These are phyloP conservation scores for Copidosoma floridanum DNA, from an alignment of 1,140 invertebrate genomes.

Conservation along the genomic window DNA sequence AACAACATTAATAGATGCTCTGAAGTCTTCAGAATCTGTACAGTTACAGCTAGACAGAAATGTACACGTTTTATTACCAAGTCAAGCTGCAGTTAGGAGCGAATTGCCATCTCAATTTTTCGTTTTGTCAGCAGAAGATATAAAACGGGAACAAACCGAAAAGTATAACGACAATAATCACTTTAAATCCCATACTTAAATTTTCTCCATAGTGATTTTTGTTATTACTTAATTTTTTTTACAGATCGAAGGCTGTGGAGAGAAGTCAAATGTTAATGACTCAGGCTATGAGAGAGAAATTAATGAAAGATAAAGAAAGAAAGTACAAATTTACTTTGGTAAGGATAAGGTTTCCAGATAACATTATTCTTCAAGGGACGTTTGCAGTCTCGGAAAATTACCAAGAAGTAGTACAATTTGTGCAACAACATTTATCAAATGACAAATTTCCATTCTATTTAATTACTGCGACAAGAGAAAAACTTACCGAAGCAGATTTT, in stretches of 20 bases:
- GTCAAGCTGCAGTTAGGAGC: constrained; percentile 65
- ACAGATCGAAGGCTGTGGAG: constrained; percentile 75
- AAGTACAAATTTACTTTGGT: constrained; percentile 85
- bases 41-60: constrained; percentile 81
- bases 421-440: constrained; percentile 69
- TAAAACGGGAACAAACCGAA: constrained; percentile 79
- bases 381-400: constrained; percentile 79
- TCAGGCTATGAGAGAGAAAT: constrained; percentile 89
- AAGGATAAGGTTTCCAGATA: constrained; percentile 84
- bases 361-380: constrained; percentile 80
- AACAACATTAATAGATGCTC: constrained; percentile 69
- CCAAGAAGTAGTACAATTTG: constrained; percentile 68
- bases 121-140: constrained; percentile 72
- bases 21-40: constrained; percentile 78
- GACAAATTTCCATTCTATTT: constrained; percentile 67
- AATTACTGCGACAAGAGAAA: constrained; percentile 63
- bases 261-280: constrained; percentile 80
- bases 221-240: constrained; percentile 24
- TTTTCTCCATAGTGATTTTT: too few relatives aligned
- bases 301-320: constrained; percentile 73
- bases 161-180: constrained; percentile 53
- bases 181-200: not conserved
- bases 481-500: constrained; percentile 61
- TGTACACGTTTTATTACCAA: constrained; percentile 78
- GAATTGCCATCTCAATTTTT: constrained; percentile 84